Evolutionary conservation across 2,113 vertebrate genomes (phyloP), one percentile per base, ranked within the genome.

Genomic region (Tinamus guttatus): DNA sequence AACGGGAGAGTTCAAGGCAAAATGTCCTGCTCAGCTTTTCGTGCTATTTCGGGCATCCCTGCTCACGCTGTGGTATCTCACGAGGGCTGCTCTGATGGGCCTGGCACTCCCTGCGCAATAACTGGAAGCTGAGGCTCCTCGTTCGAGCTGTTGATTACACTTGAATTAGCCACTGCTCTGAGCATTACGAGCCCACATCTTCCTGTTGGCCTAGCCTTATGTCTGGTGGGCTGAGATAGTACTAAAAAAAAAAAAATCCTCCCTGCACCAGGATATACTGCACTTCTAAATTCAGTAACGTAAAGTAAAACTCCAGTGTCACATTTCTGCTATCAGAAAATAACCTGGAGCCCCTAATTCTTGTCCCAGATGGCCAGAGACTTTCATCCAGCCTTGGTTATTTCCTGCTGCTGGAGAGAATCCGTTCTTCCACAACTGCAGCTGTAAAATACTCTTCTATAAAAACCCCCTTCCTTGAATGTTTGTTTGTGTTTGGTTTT

Each of bases 1-100:
- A 71, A 90, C 70, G 7, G 16, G 85, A 81, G 7, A 47, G 54
- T 88, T 75, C 18, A 67, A 71, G 54, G 60, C 15, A 34, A 8
- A 14, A 63, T 77, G 94, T 88, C 83, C 40, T 92, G 18, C 45
- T 78, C 70, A 96, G 49, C 9, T 56, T 54, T 88, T 21, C 24
- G 68, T 88, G 51, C 7, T 0, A 0, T 63, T 86, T 81, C 81
- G 38, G 34, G 19, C 45, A 60, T 59, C 71, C 16, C 45, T 90
- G 40, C 8, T 91, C 27, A 13, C 18, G 49, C 41, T 21, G 41
- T 65, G 12, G n/a, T 88, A 32, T 11, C 30, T 71, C 24, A 34
- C 1, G 4, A 77, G 59, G 34, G 45, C 38, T 68, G 25, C 16
- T 69, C 17, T 56, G 28, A 17, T 10, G 40, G 20, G 45, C 19